phyloP scores from a whole-genome alignment of 2,797 vertebrate genomes.

The Pelochelys cantorii region DNA sequence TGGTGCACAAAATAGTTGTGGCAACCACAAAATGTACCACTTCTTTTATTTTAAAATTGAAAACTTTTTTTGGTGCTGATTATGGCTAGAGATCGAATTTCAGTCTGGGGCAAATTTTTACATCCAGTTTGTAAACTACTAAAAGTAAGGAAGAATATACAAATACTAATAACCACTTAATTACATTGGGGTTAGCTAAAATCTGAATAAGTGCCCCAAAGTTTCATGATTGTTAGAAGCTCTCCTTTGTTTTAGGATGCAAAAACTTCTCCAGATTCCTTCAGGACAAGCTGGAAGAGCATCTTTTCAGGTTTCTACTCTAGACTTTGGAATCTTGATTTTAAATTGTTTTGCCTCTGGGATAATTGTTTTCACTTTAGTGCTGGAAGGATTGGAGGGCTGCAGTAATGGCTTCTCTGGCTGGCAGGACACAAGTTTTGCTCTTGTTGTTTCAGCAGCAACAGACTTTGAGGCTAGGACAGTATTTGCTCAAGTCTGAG shows the following conservation, averaged over 20 bases:
- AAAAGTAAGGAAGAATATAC: background rate
- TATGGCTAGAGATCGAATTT: conserved; percentile 12
- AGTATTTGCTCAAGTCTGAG: background rate
- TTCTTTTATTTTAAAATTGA: conserved; percentile 64
- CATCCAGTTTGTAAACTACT: background rate
- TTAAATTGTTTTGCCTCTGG: background rate
- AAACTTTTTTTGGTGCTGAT: conserved; percentile 61
- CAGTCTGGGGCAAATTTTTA: background rate
- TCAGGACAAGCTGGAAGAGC: background rate
- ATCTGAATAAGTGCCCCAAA: background rate
- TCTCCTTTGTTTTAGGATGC: background rate
- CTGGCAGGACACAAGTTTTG: fast-evolving
- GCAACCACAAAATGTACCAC: conserved; percentile 56
- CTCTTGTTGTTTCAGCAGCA: background rate
- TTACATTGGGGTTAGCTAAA: fast-evolving
- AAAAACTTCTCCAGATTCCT: background rate
- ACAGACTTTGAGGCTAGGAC: fast-evolving
- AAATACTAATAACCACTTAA: background rate
- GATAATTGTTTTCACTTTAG: fast-evolving
- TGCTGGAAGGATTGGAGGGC: fast-evolving
- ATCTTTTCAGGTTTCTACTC: background rate
- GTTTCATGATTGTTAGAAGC: background rate
- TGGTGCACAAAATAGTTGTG: conserved; percentile 66
- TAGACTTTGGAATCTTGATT: fast-evolving
- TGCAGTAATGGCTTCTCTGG: fast-evolving